Evolutionary conservation across 64 coral and sea anemone species (phyloP), one percentile per base, ranked within the genome.

Genomic region (Pocillopora damicornis): DNA sequence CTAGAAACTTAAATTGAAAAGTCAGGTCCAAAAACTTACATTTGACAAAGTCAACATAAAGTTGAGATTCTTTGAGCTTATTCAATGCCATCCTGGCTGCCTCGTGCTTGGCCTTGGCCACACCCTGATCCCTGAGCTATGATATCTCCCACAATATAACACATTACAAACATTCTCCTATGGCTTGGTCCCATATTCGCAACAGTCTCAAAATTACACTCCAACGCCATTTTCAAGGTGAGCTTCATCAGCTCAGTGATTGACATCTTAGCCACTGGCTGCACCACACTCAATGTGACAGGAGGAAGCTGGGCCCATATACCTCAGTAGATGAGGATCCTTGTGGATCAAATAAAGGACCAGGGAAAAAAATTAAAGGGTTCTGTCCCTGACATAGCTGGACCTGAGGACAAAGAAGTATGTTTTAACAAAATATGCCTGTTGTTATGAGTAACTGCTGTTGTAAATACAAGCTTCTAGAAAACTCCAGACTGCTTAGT

Each of bases 201-300:
- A 15, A 92, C 36, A 15, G 63, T 84, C 17, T 92, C 91, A 92
- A 96, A 96, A 13, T 61, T 56, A 63, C 89, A 88, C 25, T 81
- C 79, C 14, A 96, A 17, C 9, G 91, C 94, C 84, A 96, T 92
- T 25, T 88, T 90, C 87, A 96, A 86, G 30, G 81, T 45, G 51
- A 93, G 81, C 35, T 96, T 90, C 87, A 87, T 92, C 16, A 96
- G 71, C 61, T 96, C 94, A 90, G 90, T 92, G 36, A 96, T 38
- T 8, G 94, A 58, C 45, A 84, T 90, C 77, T 96, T 96, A 11
- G 87, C 59, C 38, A 57, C 7, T 36, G 87, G 75, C 74, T 56
- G 17, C 0, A 79, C 34, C 2, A 83, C 81, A n/a, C 67, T 16
- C n/a, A 23, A 75, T 72, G 94, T 35, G 23, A 35, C 16, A 42